These are phyloP conservation scores for Rhagium mordax DNA, from an alignment of 2,888 invertebrate genomes.

Conservation along the genomic window DNA sequence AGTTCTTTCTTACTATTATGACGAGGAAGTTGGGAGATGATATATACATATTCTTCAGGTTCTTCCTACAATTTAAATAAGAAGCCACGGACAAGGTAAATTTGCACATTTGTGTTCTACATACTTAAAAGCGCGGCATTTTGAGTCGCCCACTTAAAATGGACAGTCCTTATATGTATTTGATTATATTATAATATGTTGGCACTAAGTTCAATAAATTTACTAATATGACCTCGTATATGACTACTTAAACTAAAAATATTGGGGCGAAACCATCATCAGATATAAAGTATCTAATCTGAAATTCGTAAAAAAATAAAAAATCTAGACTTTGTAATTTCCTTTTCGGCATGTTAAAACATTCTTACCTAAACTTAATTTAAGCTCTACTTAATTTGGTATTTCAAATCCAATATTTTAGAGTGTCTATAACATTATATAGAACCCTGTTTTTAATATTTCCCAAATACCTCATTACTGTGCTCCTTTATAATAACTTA, in stretches of 20 bases:
- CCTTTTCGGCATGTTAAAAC: not conserved
- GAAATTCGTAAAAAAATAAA: not conserved
- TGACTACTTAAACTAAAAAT: not conserved
- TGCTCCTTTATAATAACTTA: not conserved
- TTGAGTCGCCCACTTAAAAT: too few relatives aligned
- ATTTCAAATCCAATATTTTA: constrained; percentile 15
- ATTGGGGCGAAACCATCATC: not conserved
- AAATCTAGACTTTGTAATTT: constrained; percentile 14
- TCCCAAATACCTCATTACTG: constrained; percentile 1
- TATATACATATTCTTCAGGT: too few relatives aligned
- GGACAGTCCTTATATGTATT: too few relatives aligned
- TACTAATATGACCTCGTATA: not conserved
- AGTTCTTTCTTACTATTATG: too few relatives aligned
- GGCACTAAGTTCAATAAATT: not conserved
- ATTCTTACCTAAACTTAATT: not conserved
- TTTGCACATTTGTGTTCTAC: too few relatives aligned
- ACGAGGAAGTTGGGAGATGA: too few relatives aligned
- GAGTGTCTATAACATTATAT: not conserved
- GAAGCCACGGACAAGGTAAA: too few relatives aligned
- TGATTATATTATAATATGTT: too few relatives aligned
- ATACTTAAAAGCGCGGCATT: too few relatives aligned
- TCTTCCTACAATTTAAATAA: too few relatives aligned
- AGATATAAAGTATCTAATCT: not conserved
- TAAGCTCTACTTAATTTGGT: not conserved
- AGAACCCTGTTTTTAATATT: constrained; percentile 1